Evolutionary conservation across 2,888 invertebrate genomes (phyloP), one percentile per base, ranked within the genome.

Genomic region (Magallana nippona): DNA sequence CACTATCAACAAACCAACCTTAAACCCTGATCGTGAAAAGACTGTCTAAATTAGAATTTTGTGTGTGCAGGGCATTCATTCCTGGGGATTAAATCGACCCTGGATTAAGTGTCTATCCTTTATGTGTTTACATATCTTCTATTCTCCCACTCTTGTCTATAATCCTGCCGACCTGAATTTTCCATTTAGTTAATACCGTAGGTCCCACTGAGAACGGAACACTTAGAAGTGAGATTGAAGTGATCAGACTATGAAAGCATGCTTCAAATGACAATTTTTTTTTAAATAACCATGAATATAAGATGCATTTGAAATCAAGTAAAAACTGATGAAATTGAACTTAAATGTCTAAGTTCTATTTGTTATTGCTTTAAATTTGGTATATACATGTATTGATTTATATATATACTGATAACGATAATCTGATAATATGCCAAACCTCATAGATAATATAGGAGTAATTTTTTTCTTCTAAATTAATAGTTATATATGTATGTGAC

Each of bases 101-200:
- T 79, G 88, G 88, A 89, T 89, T 89, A 89, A 84, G 83, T 63
- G 82, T 78, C 83, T 82, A 56, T 82, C 82, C 81, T 81, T 86
- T 88, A 86, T 87, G 86, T 89, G 89, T 89, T 89, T 89, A 89
- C 89, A 89, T 89, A 88, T 89, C 89, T 86, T 88, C 88, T 85
- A 82, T 82, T 78, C 82, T 83, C 63, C 77, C 79, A 17, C 27
- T 71, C 83, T 84, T 87, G 86, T 86, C 82, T 85, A 82, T 87
- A 88, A 89, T 89, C 89, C 85, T 71, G 55, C 60, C 62, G 56
- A 85, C 85, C 86, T 89, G 85, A 87, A 87, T 87, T 86, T 87
- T 87, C 89, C 88, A 88, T 89, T 89, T 85, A 84, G 82, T 83
- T 80, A 86, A 87, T 85, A 82, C 83, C 81, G 44, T 60, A 78